These are phyloP conservation scores for Drosophila algonquin DNA, from an alignment of 2,888 invertebrate genomes.

Conservation along the genomic window DNA sequence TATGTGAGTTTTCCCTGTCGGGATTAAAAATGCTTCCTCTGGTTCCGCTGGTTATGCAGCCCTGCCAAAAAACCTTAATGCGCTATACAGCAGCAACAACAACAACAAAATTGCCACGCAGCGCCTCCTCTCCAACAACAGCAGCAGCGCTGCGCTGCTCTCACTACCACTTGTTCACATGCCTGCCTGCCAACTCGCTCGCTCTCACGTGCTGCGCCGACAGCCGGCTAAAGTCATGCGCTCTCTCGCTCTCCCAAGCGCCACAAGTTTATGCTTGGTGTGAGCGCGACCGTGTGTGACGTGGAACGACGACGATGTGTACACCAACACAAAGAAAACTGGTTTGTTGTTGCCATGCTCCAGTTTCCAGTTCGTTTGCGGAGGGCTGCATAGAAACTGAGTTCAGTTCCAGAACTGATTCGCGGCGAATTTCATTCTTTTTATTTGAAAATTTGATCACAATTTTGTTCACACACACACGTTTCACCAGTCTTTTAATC, in stretches of 20 bases:
- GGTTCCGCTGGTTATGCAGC: background rate
- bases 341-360: constrained; percentile 1
- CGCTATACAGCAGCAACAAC: constrained; percentile 23
- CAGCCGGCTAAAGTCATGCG: constrained; percentile 59
- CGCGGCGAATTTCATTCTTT: background rate
- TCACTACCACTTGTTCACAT: constrained; percentile 69
- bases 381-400: background rate
- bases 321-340: background rate
- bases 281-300: background rate
- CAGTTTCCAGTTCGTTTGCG: background rate
- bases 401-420: background rate
- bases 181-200: constrained; percentile 58
- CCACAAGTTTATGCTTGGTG: constrained; percentile 37
- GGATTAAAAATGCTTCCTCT: background rate
- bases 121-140: constrained; percentile 64
- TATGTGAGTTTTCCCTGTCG: background rate
- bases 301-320: constrained; percentile 1
- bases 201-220: constrained; percentile 23
- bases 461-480: background rate
- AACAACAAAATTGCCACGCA: constrained; percentile 72
- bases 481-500: background rate
- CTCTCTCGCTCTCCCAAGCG: constrained; percentile 61
- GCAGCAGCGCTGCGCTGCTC: constrained; percentile 20
- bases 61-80: constrained; percentile 3
- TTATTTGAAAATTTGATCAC: background rate